A percentile compares a stretch with the other conserved stretches of the same genome.
phyloP scores from a whole-genome alignment of 2,888 invertebrate species.

The Pantelozetes paolii region DNA sequence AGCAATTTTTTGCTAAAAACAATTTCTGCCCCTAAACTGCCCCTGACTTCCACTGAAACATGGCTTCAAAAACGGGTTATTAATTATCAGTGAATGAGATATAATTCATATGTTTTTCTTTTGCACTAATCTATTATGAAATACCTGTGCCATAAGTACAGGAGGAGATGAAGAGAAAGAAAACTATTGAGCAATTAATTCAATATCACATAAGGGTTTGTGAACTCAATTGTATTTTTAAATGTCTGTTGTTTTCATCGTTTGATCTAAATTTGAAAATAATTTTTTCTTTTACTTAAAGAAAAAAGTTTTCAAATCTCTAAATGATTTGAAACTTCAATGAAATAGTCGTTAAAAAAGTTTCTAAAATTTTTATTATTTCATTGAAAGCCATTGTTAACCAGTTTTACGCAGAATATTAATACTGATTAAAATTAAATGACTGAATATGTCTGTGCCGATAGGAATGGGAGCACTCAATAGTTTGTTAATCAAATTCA shows the following conservation, averaged over 20 bases:
- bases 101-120: too few species aligned
- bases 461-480: conserved; percentile 22
- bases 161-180: not conserved
- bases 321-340: too few species aligned
- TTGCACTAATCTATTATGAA: too few species aligned
- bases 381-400: too few species aligned
- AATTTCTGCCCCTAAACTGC: not conserved
- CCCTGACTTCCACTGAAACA: not conserved
- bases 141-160: not conserved
- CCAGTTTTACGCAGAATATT: too few species aligned
- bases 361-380: too few species aligned
- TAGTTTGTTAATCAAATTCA: not conserved
- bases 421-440: too few species aligned
- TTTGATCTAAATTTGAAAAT: too few species aligned
- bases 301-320: too few species aligned
- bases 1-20: not conserved
- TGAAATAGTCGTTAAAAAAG: too few species aligned
- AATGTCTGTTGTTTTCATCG: too few species aligned
- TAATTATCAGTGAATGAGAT: not conserved
- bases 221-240: not conserved
- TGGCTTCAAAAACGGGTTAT: not conserved
- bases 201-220: not conserved
- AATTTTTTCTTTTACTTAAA: too few species aligned
- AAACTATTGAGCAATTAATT: not conserved
- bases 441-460: not conserved